phyloP scores from a whole-genome alignment of 2,113 vertebrate species.

The Oceanites oceanicus region DNA sequence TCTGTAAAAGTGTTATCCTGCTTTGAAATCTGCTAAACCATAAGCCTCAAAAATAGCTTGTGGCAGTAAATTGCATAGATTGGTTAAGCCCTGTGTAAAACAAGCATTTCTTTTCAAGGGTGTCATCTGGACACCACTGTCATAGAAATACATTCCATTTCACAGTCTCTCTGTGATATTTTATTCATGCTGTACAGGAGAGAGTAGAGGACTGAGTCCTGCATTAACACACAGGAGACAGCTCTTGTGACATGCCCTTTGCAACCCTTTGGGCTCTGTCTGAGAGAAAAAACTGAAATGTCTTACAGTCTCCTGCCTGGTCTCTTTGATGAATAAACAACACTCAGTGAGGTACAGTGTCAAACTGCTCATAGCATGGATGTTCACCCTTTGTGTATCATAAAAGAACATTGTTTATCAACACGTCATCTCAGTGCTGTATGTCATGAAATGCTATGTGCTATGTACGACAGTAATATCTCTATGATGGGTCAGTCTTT shows the following conservation, averaged over 20 bases:
- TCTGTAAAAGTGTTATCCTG: not conserved
- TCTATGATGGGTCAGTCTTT: not conserved
- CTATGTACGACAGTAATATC: not conserved
- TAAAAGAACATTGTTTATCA: not conserved
- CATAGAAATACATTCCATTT: not conserved
- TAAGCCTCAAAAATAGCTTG: constrained; percentile 29
- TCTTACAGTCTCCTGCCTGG: not conserved
- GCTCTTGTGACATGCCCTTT: not conserved
- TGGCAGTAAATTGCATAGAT: not conserved
- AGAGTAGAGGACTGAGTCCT: not conserved
- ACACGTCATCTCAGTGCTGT: not conserved
- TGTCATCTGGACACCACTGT: not conserved
- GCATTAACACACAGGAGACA: not conserved
- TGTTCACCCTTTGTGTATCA: not conserved
- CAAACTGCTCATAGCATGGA: not conserved
- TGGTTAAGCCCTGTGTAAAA: constrained; percentile 36
- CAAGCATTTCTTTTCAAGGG: not conserved
- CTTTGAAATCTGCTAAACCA: constrained; percentile 44
- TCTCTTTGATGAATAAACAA: constrained; percentile 9
- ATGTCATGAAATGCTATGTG: not conserved
- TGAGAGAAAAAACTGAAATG: not conserved
- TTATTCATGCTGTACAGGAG: constrained; percentile 27
- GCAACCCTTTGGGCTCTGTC: not conserved
- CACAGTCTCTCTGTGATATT: constrained; percentile 1
- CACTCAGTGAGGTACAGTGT: not conserved